Percentiles rank a stretch among this genome's conserved stretches.
Conservation (phyloP, 2,888 invertebrate genomes). For the Tuta absoluta region DNA sequence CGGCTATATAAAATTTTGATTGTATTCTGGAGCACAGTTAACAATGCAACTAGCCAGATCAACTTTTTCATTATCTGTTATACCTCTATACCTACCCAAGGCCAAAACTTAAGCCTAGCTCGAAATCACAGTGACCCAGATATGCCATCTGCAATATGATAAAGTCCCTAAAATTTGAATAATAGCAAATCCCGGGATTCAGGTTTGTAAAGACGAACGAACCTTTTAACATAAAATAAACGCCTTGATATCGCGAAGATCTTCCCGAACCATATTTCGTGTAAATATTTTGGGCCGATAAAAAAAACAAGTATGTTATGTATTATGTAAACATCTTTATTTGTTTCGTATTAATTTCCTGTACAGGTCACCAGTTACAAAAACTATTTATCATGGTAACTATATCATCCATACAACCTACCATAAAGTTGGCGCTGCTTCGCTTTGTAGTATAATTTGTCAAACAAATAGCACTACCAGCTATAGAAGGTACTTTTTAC, state of each 20-base stretch:
- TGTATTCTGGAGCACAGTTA: background rate
- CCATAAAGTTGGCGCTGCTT: background rate
- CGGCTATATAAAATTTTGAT: too few relatives aligned
- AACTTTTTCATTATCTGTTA: background rate
- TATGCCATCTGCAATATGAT: conserved; percentile 33
- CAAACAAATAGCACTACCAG: background rate
- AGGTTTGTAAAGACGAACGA: conserved; percentile 26
- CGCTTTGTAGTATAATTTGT: conserved; percentile 4
- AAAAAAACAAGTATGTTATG: background rate
- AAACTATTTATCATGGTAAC: background rate
- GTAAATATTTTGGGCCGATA: background rate
- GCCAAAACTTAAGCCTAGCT: conserved; percentile 9
- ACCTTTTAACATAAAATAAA: background rate
- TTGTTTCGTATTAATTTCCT: background rate
- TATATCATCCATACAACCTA: background rate
- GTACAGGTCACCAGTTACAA: background rate
- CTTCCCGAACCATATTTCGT: background rate
- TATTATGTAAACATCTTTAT: background rate
- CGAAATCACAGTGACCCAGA: conserved; percentile 36
- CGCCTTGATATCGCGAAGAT: background rate
- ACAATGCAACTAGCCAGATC: background rate
- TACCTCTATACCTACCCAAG: background rate
- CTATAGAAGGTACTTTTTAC: conserved; percentile 6
- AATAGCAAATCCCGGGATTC: conserved; percentile 39
- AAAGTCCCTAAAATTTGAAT: conserved; percentile 40